Evolutionary conservation across 2,888 invertebrate species (phyloP), one percentile per base, ranked within the genome.

Genomic region (Abrostola triplasia): DNA sequence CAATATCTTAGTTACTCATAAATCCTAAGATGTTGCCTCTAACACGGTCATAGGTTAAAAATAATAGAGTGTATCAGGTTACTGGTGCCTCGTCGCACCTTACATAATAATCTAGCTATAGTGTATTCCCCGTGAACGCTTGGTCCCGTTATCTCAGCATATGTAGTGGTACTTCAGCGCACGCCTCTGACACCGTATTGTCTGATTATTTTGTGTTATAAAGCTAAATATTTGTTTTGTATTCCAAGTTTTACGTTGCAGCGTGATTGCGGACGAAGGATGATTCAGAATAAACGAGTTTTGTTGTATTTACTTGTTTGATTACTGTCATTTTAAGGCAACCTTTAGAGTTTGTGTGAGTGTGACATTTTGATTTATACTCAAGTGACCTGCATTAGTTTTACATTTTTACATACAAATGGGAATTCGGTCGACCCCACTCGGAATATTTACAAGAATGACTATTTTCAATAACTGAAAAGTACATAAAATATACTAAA

Each of bases 261-360:
- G 64, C 66, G 68, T 75, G 67, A 74, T 74, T 76, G 70, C 66
- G 70, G 61, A 64, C 58, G 69, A 64, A 57, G 53, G 65, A 70
- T 73, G 70, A 72, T 79, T 72, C 74, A 61, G 75, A 83, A 79
- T 83, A 82, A 82, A 83, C 75, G 69, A 71, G 73, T 78, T 79
- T 77, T 82, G 80, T 77, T 77, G 71, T 73, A 77, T 58, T 55
- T 36, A 38, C 52, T 64, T 64, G 67, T 70, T 62, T 52, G 53
- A 38, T 52, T 66, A 60, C 13, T 72, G 11, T 11, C 36, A 24
- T 58, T 9, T 12, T 9, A 5, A 13, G 5, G 1, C 24, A 24
- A 24, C 24, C 24, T 1, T 24, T 24, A 24, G 24, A 24, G 24
- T 2, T 24, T 24, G 1, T 2, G 24, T 24, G 24, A 4, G 24